Conservation (phyloP, 2,797 vertebrate genomes). For the Sebastes umbrosus region DNA sequence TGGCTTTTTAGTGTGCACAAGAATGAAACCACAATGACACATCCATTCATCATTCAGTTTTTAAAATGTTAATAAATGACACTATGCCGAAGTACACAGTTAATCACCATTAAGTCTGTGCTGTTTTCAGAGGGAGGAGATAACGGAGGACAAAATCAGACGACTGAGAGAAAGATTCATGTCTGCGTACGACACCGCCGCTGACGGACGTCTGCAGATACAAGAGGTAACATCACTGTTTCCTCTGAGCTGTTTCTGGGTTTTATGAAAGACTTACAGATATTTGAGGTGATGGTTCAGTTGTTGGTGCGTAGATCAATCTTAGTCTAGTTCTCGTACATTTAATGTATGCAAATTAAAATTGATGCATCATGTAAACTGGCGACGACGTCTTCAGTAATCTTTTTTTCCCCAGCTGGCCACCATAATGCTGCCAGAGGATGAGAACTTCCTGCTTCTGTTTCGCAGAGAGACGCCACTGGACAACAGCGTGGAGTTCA, state of each 20-base stretch:
- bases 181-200: slow-evolving; percentile 54
- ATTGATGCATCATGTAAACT: background rate
- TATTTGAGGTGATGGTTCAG: background rate
- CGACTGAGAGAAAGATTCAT: slow-evolving; percentile 80
- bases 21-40: background rate
- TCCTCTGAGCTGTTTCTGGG: background rate
- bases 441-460: slow-evolving; percentile 92
- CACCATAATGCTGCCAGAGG: slow-evolving; percentile 85
- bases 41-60: background rate
- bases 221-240: slow-evolving; percentile 80
- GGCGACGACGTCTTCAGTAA: background rate
- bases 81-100: background rate
- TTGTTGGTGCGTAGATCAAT: background rate
- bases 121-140: slow-evolving; percentile 65
- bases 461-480: slow-evolving; percentile 90
- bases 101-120: accelerated
- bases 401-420: slow-evolving; percentile 80
- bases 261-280: background rate
- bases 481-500: slow-evolving; percentile 96
- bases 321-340: background rate
- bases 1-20: background rate
- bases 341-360: background rate
- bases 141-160: slow-evolving; percentile 76
- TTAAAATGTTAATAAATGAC: background rate
- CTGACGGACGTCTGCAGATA: slow-evolving; percentile 82